phyloP scores from a whole-genome alignment of 2,113 vertebrate species.

The Sturnira hondurensis region DNA sequence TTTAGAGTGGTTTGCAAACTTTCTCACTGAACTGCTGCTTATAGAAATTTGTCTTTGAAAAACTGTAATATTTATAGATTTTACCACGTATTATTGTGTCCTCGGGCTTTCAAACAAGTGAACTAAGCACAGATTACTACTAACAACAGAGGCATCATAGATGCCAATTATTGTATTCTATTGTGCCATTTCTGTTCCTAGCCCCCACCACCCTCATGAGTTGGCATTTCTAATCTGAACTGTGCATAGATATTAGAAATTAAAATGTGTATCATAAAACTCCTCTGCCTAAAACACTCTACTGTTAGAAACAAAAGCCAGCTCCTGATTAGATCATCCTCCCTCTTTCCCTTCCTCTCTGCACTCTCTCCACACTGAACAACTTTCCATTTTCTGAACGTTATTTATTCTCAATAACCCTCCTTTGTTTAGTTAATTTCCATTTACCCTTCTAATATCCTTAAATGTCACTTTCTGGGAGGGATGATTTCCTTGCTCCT shows the following conservation, averaged over 20 bases:
- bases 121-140: not conserved
- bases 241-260: not conserved
- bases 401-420: not conserved
- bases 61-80: not conserved
- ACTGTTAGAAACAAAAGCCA: not conserved
- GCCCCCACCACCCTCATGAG: rapidly evolving
- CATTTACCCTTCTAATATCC: not conserved
- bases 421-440: not conserved
- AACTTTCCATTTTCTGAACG: not conserved
- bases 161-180: not conserved
- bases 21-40: not conserved
- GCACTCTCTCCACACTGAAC: not conserved
- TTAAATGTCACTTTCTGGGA: not conserved
- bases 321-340: not conserved
- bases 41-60: conserved; percentile 34
- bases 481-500: not conserved
- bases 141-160: not conserved
- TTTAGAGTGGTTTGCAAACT: not conserved
- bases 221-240: not conserved
- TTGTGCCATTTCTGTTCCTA: not conserved
- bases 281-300: not conserved
- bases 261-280: not conserved
- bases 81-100: not conserved
- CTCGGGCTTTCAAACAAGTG: not conserved
- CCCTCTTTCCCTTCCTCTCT: not conserved